A percentile compares a stretch with the other conserved stretches of the same genome.
These are phyloP conservation scores for Drosophila acutilabella DNA, from an alignment of 2,888 invertebrate species.

Conservation along the genomic window DNA sequence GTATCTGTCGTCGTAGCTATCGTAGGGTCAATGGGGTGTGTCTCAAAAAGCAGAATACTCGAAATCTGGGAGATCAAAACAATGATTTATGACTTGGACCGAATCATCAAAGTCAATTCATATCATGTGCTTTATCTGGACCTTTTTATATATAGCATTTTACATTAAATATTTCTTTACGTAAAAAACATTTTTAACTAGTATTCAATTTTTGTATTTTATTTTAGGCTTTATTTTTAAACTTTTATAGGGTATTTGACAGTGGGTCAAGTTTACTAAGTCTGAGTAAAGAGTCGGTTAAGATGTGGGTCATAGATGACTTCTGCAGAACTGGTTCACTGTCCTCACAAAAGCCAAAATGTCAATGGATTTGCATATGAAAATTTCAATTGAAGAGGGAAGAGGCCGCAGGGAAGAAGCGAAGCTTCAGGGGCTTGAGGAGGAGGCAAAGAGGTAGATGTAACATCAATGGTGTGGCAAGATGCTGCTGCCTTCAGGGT, in stretches of 20 bases:
- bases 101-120: not conserved
- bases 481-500: slow-evolving; percentile 57
- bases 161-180: too few relatives aligned
- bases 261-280: not conserved
- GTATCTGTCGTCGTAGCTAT: slow-evolving; percentile 58
- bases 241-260: slow-evolving; percentile 1
- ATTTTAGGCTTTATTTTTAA: too few relatives aligned
- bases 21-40: slow-evolving; percentile 38
- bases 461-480: slow-evolving; percentile 28
- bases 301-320: slow-evolving; percentile 43
- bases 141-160: too few relatives aligned
- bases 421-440: not conserved
- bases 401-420: not conserved
- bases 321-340: slow-evolving; percentile 16
- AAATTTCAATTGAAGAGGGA: not conserved
- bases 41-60: slow-evolving; percentile 27
- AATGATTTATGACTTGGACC: not conserved
- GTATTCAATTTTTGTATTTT: too few relatives aligned
- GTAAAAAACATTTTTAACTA: too few relatives aligned
- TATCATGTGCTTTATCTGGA: too few relatives aligned
- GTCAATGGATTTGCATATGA: slow-evolving; percentile 42
- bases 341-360: slow-evolving; percentile 24
- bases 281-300: not conserved
- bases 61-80: too few relatives aligned
- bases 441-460: slow-evolving; percentile 9